Conservation (phyloP, 1,140 invertebrate genomes). For the Saccostrea echinata region DNA sequence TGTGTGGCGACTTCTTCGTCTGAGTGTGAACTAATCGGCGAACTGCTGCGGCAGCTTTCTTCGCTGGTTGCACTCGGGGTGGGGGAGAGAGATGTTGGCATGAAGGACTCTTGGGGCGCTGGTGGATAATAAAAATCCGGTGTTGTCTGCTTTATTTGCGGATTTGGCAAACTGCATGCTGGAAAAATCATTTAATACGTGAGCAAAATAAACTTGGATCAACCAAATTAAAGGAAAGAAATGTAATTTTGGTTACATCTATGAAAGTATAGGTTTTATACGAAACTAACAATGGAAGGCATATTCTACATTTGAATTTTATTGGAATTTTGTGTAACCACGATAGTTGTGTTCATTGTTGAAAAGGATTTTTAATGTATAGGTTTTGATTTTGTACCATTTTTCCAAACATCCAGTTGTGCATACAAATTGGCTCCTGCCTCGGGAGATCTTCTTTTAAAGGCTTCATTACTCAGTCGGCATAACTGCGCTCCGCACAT, state of each 20-base stretch:
- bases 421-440: slow-evolving; percentile 91
- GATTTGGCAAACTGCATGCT: slow-evolving; percentile 19
- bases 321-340: background rate
- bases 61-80: background rate
- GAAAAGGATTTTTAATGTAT: background rate
- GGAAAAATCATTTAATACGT: background rate
- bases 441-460: slow-evolving; percentile 86
- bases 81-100: background rate
- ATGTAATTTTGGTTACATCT: background rate
- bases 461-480: slow-evolving; percentile 90
- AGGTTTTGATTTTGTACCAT: slow-evolving; percentile 81
- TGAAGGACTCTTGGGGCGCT: background rate
- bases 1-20: background rate
- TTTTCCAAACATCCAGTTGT: slow-evolving; percentile 95
- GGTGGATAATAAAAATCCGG: background rate
- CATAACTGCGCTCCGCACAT: slow-evolving; percentile 88
- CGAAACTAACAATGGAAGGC: background rate
- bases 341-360: background rate
- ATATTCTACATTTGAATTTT: background rate
- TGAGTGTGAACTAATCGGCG: background rate
- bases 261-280: background rate
- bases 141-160: background rate
- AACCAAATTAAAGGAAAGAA: background rate
- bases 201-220: background rate
- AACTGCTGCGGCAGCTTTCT: background rate